These are phyloP conservation scores for Zoanthus sociatus DNA, from an alignment of 92 coral and sea anemone species.

Conservation along the genomic window DNA sequence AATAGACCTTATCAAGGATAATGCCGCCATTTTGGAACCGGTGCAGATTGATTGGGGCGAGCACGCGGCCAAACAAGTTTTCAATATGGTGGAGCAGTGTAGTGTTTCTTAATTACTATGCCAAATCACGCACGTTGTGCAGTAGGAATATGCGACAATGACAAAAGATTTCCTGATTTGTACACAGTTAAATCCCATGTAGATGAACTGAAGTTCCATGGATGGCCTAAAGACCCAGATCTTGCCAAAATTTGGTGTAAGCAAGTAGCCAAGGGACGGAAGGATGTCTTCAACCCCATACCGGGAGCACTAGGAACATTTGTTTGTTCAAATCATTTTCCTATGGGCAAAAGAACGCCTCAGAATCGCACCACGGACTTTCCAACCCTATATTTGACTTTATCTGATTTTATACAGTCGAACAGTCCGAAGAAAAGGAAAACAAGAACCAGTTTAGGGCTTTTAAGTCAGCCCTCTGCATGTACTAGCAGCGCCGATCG, in stretches of 20 bases:
- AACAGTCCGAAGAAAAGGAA: slow-evolving; percentile 58
- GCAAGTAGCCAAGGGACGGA: slow-evolving; percentile 52
- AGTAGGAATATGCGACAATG: slow-evolving; percentile 54
- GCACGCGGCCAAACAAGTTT: background rate
- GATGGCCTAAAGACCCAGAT: slow-evolving; percentile 33
- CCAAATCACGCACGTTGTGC: slow-evolving; percentile 52
- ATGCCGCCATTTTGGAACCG: background rate
- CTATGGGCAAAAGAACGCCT: slow-evolving; percentile 44
- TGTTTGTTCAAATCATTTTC: slow-evolving; percentile 51
- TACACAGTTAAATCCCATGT: slow-evolving; percentile 16
- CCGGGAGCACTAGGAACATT: slow-evolving; percentile 53
- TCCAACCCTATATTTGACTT: slow-evolving; percentile 51
- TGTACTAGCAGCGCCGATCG: background rate
- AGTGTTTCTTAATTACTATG: slow-evolving; percentile 3
- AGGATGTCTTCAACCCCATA: slow-evolving; percentile 45
- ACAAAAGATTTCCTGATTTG: slow-evolving; percentile 50
- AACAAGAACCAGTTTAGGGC: background rate
- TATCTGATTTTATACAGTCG: slow-evolving; percentile 43
- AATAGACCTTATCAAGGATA: background rate
- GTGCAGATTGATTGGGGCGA: slow-evolving; percentile 9
- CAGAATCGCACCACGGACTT: slow-evolving; percentile 42
- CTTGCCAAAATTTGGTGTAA: slow-evolving; percentile 49
- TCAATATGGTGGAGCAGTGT: background rate
- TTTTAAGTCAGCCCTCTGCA: background rate
- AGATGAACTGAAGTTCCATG: slow-evolving; percentile 37